A percentile compares a stretch with the other conserved stretches of the same genome.
Evolutionary conservation across 2,797 vertebrate species (phyloP).

Genomic region (Sandelia bainsii): DNA sequence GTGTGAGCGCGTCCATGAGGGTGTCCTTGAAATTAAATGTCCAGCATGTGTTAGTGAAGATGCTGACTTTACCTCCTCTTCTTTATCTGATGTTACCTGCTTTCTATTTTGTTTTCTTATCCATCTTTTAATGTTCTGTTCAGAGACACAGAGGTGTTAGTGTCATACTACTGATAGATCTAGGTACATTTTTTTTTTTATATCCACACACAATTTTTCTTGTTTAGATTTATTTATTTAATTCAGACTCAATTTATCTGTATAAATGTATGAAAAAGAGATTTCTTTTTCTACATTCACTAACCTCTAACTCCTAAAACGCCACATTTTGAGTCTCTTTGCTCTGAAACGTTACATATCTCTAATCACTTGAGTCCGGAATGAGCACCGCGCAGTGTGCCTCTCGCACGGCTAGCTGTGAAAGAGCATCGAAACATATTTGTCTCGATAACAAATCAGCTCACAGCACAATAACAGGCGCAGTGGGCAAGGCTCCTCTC

Average conservation of each 20-base stretch:
- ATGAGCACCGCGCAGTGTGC: not conserved
- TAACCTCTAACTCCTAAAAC: not conserved
- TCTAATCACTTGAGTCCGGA: slow-evolving; percentile 11
- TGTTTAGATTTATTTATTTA: too few species aligned
- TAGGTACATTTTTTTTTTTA: too few species aligned
- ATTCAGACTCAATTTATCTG: too few species aligned
- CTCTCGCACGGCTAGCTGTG: not conserved
- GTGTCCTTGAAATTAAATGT: not conserved
- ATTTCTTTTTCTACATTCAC: not conserved
- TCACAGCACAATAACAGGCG: slow-evolving; percentile 54
- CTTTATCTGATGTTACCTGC: not conserved
- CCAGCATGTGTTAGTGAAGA: not conserved
- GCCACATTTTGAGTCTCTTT: not conserved
- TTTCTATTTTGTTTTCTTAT: slow-evolving; percentile 3
- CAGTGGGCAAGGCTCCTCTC: slow-evolving; percentile 46
- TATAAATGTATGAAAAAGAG: too few species aligned
- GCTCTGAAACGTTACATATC: not conserved
- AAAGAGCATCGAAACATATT: slow-evolving; percentile 63
- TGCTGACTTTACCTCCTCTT: slow-evolving; percentile 37
- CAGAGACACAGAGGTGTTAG: not conserved
- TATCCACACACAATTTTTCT: too few species aligned
- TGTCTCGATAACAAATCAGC: slow-evolving; percentile 67
- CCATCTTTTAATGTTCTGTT: slow-evolving; percentile 27
- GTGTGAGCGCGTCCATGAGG: not conserved
- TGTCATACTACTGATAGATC: too few species aligned